Conservation (phyloP, 2,888 invertebrate genomes). For the Nyleta sp. region DNA sequence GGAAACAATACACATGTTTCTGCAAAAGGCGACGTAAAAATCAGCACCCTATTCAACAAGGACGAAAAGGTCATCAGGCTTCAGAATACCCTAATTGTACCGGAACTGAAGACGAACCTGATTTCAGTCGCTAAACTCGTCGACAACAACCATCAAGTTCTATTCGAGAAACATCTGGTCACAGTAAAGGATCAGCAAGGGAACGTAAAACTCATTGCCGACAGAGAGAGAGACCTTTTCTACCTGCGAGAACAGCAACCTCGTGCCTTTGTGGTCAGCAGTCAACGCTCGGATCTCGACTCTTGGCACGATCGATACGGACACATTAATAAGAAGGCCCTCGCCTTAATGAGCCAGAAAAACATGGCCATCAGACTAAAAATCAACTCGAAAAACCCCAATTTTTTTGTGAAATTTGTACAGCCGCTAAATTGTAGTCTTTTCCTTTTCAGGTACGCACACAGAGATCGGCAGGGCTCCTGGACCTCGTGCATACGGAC, state of each 20-base stretch:
- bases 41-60: background rate
- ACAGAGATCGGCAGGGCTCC: no score
- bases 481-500: no score
- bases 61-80: background rate
- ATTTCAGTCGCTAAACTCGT: constrained; percentile 8
- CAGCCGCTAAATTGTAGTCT: no score
- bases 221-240: constrained; percentile 1
- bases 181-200: background rate
- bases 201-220: background rate
- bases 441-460: no score
- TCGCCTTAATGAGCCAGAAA: background rate
- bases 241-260: background rate
- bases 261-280: no score
- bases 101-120: constrained; percentile 8
- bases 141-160: background rate
- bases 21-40: background rate
- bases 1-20: background rate
- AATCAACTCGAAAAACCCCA: background rate
- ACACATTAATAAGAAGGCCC: constrained; percentile 12
- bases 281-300: background rate
- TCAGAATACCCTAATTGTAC: constrained; percentile 1
- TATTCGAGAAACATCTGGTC: background rate
- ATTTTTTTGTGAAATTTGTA: no score
- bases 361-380: background rate
- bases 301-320: constrained; percentile 19